Percentiles rank a stretch among this genome's conserved stretches.
These are phyloP conservation scores for Sphaeramia orbicularis DNA, from an alignment of 2,797 vertebrate genomes.

Conservation along the genomic window DNA sequence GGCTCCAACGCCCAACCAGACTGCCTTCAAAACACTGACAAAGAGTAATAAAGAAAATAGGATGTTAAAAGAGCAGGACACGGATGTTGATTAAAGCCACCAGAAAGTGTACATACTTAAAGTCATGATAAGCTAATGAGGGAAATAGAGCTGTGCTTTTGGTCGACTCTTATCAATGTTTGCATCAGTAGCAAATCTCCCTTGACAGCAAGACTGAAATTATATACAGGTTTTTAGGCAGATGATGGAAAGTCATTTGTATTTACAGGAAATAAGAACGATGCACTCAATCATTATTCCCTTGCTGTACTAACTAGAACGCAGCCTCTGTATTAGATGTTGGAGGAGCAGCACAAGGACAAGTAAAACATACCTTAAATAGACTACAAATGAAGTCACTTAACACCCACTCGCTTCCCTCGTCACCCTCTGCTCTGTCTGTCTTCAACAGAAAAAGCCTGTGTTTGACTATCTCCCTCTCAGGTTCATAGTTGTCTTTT, in stretches of 20 bases:
- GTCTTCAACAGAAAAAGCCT: slow-evolving; percentile 77
- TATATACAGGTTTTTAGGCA: slow-evolving; percentile 64
- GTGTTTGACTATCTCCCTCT: slow-evolving; percentile 78
- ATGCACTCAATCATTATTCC: slow-evolving; percentile 68
- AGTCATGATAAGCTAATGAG: slow-evolving; percentile 72
- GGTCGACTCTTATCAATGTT: slow-evolving; percentile 69
- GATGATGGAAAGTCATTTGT: slow-evolving; percentile 66
- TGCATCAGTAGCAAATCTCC: slow-evolving; percentile 73
- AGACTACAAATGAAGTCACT: slow-evolving; percentile 86
- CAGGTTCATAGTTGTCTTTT: slow-evolving; percentile 82
- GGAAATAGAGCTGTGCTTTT: slow-evolving; percentile 60
- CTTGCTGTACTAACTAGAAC: slow-evolving; percentile 64
- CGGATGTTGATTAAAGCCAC: slow-evolving; percentile 80
- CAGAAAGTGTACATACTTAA: slow-evolving; percentile 69
- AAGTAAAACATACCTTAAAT: slow-evolving; percentile 85
- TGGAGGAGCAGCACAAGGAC: slow-evolving; percentile 76
- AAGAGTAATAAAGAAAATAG: slow-evolving; percentile 80
- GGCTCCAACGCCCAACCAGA: slow-evolving; percentile 72
- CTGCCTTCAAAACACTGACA: slow-evolving; percentile 72
- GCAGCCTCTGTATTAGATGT: slow-evolving; percentile 69
- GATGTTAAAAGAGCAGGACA: slow-evolving; percentile 79
- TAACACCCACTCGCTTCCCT: slow-evolving; percentile 80
- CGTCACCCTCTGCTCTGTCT: slow-evolving; percentile 76
- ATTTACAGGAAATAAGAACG: slow-evolving; percentile 72
- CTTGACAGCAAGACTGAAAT: slow-evolving; percentile 68